Evolutionary conservation across 1,140 invertebrate species (phyloP).

Genomic region (Ceratitis capitata): DNA sequence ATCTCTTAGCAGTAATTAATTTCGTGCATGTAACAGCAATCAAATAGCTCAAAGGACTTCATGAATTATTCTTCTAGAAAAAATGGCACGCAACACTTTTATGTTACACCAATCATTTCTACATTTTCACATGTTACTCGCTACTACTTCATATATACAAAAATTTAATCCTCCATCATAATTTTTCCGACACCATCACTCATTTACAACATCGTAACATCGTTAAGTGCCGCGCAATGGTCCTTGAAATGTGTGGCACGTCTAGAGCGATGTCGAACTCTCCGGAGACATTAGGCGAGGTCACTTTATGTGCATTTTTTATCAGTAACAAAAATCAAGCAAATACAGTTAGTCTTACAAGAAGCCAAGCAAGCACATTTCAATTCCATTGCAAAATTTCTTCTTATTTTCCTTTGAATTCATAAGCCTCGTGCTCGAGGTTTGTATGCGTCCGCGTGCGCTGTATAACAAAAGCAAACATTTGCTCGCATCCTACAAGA

Average conservation of each 20-base stretch:
- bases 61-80: no score
- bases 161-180: neutral
- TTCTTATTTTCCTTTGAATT: neutral
- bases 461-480: neutral
- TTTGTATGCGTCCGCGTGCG: neutral
- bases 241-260: slow-evolving; percentile 34
- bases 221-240: slow-evolving; percentile 3
- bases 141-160: neutral
- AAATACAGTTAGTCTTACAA: neutral
- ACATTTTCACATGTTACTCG: neutral
- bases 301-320: neutral
- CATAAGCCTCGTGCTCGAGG: neutral
- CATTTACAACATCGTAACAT: neutral
- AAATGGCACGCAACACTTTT: no score
- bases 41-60: no score
- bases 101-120: neutral
- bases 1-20: no score
- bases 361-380: no score
- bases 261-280: neutral
- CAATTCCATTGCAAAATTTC: no score
- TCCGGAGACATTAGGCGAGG: neutral
- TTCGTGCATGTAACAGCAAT: no score
- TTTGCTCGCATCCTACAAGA: neutral
- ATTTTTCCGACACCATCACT: neutral
- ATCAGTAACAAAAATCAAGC: neutral